Evolutionary conservation across 2,113 vertebrate genomes (phyloP).

Genomic region (Dipodomys spectabilis): DNA sequence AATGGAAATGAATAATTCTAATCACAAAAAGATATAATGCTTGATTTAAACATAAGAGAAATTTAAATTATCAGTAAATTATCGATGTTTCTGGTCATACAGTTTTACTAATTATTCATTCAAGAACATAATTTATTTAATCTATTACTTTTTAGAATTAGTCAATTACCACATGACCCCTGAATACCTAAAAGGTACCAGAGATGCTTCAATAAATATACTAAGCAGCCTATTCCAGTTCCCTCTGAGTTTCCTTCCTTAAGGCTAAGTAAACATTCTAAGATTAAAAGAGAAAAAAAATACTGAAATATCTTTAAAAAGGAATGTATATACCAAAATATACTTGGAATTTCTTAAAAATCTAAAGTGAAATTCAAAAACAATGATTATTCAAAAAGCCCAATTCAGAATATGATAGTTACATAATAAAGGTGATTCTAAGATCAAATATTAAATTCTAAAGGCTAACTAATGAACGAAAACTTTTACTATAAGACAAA

Average conservation of each 20-base stretch:
- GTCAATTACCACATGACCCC: background rate
- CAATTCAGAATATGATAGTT: constrained; percentile 37
- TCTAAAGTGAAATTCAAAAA: constrained; percentile 36
- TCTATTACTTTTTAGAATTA: background rate
- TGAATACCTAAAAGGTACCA: background rate
- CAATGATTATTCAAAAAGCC: constrained; percentile 18
- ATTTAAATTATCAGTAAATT: background rate
- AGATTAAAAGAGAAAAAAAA: background rate
- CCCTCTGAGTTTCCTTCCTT: background rate
- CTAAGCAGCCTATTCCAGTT: background rate
- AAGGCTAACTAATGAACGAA: constrained; percentile 5
- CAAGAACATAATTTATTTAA: constrained; percentile 40
- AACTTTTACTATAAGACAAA: constrained; percentile 5
- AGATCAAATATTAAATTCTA: constrained; percentile 7
- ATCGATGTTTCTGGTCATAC: constrained; percentile 3
- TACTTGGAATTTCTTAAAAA: background rate
- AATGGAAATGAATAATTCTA: constrained; percentile 4
- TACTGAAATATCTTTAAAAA: background rate
- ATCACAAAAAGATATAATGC: background rate
- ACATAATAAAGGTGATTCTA: constrained; percentile 1
- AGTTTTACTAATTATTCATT: constrained; percentile 2
- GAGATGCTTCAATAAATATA: background rate
- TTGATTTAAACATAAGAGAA: background rate
- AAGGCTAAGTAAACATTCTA: background rate
- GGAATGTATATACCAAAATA: constrained; percentile 29